phyloP scores from a whole-genome alignment of 2,113 vertebrate species.

The Paracanthobrama guichenoti region DNA sequence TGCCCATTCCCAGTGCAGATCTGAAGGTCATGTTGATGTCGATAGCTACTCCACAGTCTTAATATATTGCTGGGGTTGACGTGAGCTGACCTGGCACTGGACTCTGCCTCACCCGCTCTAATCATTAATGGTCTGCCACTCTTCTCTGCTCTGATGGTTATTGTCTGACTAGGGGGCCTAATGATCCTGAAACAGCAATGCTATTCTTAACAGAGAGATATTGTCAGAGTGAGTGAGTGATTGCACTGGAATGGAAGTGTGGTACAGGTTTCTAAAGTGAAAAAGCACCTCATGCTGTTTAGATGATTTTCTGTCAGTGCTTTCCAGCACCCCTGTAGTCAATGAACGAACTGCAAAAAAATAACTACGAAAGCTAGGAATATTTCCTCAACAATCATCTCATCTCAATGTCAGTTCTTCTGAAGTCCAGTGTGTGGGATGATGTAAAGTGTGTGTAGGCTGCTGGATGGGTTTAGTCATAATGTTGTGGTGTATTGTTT shows the following conservation, averaged over 20 bases:
- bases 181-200: conserved; percentile 24
- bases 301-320: conserved; percentile 55
- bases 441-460: conserved; percentile 16
- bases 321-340: not conserved
- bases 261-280: not conserved
- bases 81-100: conserved; percentile 18
- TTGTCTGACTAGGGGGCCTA: conserved; percentile 14
- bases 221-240: conserved; percentile 7
- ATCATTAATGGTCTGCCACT: conserved; percentile 42
- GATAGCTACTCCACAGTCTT: not conserved
- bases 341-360: conserved; percentile 28
- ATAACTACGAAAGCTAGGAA: not conserved
- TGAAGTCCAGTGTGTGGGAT: conserved; percentile 4
- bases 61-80: conserved; percentile 8
- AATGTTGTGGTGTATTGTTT: conserved; percentile 18
- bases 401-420: conserved; percentile 1
- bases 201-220: conserved; percentile 25
- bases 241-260: conserved; percentile 15
- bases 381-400: not conserved
- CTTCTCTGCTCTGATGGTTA: conserved; percentile 21
- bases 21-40: conserved; percentile 18
- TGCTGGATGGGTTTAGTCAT: conserved; percentile 1
- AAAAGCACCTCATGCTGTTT: conserved; percentile 10
- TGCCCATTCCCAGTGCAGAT: not conserved
- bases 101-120: conserved; percentile 24